Evolutionary conservation across 2,888 invertebrate genomes (phyloP).

Genomic region (Zaprionus lineosus): DNA sequence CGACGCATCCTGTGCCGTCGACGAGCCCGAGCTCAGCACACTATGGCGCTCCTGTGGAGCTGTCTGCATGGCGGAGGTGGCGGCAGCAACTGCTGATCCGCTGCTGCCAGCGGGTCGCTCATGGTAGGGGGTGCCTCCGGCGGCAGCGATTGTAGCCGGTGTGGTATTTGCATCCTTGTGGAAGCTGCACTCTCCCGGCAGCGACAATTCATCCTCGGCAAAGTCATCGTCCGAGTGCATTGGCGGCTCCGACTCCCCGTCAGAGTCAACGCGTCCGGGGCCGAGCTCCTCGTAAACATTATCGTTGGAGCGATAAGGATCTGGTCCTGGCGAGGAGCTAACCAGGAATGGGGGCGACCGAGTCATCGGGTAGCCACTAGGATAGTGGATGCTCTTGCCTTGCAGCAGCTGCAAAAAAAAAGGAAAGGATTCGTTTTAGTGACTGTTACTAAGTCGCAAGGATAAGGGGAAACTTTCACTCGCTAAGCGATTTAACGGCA

Average conservation of each 20-base stretch:
- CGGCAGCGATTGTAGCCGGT: constrained; percentile 18
- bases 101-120: constrained; percentile 57
- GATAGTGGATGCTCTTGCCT: constrained; percentile 84
- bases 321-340: constrained; percentile 87
- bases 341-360: constrained; percentile 86
- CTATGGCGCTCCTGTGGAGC: constrained; percentile 80
- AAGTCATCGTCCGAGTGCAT: constrained; percentile 92
- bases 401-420: constrained; percentile 70
- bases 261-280: constrained; percentile 85
- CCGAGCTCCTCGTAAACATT: constrained; percentile 92
- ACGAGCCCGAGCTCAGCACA: constrained; percentile 81
- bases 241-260: constrained; percentile 86
- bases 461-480: neutral
- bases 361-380: constrained; percentile 86
- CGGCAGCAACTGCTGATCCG: constrained; percentile 32
- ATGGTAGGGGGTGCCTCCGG: constrained; percentile 64
- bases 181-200: constrained; percentile 83
- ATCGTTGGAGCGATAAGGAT: constrained; percentile 86
- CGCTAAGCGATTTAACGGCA: constrained; percentile 7
- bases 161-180: constrained; percentile 69
- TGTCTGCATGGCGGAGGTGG: constrained; percentile 4
- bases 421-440: too few species aligned
- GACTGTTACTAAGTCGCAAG: too few species aligned
- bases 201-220: constrained; percentile 91
- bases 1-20: constrained; percentile 76